These are phyloP conservation scores for Aspiorhynchus laticeps DNA, from an alignment of 2,113 vertebrate genomes.

Conservation along the genomic window DNA sequence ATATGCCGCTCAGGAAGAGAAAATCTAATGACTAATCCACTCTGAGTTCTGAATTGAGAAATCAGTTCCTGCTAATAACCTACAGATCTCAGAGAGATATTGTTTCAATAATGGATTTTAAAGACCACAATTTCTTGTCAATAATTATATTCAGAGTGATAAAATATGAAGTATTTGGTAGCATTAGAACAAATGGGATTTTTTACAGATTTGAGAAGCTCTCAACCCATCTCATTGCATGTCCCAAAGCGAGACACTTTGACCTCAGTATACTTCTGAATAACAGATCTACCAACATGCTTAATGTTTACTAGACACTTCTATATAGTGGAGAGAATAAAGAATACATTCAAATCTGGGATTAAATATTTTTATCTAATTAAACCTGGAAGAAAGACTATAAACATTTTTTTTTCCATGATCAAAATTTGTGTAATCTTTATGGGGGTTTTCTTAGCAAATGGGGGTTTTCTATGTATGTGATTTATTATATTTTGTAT, in stretches of 20 bases:
- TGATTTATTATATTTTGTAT: neutral
- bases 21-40: slow-evolving; percentile 54
- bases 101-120: slow-evolving; percentile 19
- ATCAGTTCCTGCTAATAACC: slow-evolving; percentile 17
- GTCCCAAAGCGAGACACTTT: neutral
- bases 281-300: neutral
- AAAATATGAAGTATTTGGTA: neutral
- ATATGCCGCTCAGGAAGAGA: slow-evolving; percentile 41
- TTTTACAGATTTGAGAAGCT: slow-evolving; percentile 6
- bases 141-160: neutral
- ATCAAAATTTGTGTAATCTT: neutral
- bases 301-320: neutral
- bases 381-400: neutral
- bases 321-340: neutral
- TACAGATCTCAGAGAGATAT: slow-evolving; percentile 33
- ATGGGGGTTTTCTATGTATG: neutral
- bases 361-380: neutral
- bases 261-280: neutral
- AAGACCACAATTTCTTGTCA: slow-evolving; percentile 1
- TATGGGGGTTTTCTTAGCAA: neutral
- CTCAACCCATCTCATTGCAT: neutral
- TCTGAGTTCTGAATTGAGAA: slow-evolving; percentile 43
- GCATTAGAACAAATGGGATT: neutral
- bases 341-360: neutral
- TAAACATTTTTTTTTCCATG: neutral